phyloP scores from a whole-genome alignment of 2,113 vertebrate genomes.

The Rana temporaria region DNA sequence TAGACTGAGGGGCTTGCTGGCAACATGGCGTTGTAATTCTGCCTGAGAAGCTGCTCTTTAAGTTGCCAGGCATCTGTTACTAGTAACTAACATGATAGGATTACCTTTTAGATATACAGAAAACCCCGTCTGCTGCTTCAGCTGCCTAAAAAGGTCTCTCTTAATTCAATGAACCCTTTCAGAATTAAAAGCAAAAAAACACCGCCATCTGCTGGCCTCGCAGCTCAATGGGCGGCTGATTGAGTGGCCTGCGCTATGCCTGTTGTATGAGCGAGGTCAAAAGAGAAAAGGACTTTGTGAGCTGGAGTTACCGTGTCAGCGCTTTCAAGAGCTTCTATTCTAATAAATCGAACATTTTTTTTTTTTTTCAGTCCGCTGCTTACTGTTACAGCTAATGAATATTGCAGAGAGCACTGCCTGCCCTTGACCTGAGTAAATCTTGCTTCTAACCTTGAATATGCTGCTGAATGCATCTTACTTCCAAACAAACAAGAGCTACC shows the following conservation, averaged over 20 bases:
- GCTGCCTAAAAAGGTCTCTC: slow-evolving; percentile 13
- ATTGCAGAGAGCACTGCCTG: background rate
- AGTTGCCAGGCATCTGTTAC: slow-evolving; percentile 38
- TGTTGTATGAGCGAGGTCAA: slow-evolving; percentile 9
- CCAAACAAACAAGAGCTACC: background rate
- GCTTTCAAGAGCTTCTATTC: background rate
- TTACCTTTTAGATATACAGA: slow-evolving; percentile 49
- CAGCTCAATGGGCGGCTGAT: slow-evolving; percentile 15
- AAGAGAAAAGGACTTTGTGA: slow-evolving; percentile 1
- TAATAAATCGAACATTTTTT: background rate
- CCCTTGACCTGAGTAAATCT: slow-evolving; percentile 7
- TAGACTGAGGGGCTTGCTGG: background rate
- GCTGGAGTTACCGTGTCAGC: slow-evolving; percentile 29
- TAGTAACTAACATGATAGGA: slow-evolving; percentile 46
- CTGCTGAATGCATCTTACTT: background rate
- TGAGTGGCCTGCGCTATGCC: slow-evolving; percentile 14
- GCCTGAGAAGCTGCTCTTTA: slow-evolving; percentile 25
- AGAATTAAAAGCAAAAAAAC: slow-evolving; percentile 37
- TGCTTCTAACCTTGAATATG: background rate
- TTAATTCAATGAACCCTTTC: slow-evolving; percentile 55
- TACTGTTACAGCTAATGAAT: background rate
- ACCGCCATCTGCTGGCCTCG: slow-evolving; percentile 58
- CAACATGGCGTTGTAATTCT: slow-evolving; percentile 37
- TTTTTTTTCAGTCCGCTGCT: background rate
- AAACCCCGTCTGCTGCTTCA: slow-evolving; percentile 28